These are phyloP conservation scores for Fulmarus glacialis DNA, from an alignment of 2,113 vertebrate species.

Conservation along the genomic window DNA sequence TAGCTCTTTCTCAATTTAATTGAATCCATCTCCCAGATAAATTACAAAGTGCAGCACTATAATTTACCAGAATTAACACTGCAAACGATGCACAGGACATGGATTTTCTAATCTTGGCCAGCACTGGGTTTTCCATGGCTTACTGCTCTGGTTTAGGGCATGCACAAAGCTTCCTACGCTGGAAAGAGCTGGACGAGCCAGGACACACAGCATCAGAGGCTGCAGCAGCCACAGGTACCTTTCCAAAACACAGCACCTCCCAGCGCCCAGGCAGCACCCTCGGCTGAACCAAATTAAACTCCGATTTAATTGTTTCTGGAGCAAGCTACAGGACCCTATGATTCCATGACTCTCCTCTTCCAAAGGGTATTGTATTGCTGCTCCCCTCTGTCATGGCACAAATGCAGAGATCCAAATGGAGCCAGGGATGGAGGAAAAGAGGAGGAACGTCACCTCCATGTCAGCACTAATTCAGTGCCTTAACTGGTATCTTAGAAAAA, in stretches of 20 bases:
- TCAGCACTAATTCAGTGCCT: background rate
- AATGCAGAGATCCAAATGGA: background rate
- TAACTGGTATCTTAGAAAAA: background rate
- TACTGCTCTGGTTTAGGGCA: background rate
- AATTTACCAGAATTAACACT: slow-evolving; percentile 8
- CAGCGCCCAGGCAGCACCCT: accelerated
- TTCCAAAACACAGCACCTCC: background rate
- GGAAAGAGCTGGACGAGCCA: background rate
- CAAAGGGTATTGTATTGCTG: background rate
- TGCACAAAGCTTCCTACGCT: background rate
- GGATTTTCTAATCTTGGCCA: background rate
- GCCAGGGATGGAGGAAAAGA: background rate
- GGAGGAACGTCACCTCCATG: background rate
- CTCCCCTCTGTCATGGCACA: background rate
- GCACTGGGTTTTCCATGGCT: background rate
- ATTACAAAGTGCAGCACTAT: slow-evolving; percentile 5
- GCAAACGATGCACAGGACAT: background rate
- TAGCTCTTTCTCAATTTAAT: slow-evolving; percentile 39
- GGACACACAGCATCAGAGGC: background rate
- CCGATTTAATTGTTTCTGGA: background rate
- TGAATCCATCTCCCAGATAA: slow-evolving; percentile 27
- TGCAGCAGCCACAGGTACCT: background rate
- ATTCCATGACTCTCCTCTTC: background rate
- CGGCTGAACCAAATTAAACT: background rate
- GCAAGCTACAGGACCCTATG: background rate